Base-by-base conservation (phyloP, 2,888 invertebrate genomes). In the Neria commutata region DNA sequence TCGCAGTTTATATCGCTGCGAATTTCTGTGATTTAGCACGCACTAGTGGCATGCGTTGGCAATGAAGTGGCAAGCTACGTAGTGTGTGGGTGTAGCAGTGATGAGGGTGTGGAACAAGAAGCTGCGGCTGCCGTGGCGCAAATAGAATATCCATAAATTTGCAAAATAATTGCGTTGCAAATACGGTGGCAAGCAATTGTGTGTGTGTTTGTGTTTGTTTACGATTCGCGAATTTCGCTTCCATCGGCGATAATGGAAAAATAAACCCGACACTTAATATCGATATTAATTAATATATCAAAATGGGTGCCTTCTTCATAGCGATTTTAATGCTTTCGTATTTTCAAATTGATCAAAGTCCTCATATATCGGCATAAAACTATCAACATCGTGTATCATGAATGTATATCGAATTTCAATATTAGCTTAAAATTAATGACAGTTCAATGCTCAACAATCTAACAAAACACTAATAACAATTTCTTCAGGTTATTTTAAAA, bases 71-170 rank as follows among this genome's bases (percentile, higher is more conserved):
- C 6, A 5, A 29, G 29, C 29, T 29, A 11, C 5, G 29, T 29
- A 29, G 21, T 37, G 34, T 11, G 26, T 14, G 25, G 48, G 8
- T 48, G 29, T 19, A 11, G 45, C 37, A 23, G 23, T 24, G 21
- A 16, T 17, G 47, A 29, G 24, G 10, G 50, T 11, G 33, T 56
- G 34, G 34, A 60, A 2, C 3, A 42, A 42, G 42, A 56, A 60
- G 58, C 62, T 62, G 60, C 37, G 56, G 33, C 46, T 45, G 21
- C 21, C 11, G 58, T 21, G 51, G 48, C 55, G 60, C 46, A 57
- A 60, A 67, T 66, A 56, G 64, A 61, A 71, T 65, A 70, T 71
- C 67, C 66, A 68, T 72, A 67, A 67, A 70, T 68, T 70, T 63
- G 63, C 58, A 62, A 66, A 66, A 68, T 69, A 67, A 68, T 69